Base-by-base conservation (phyloP, 1,140 invertebrate species). In the Laupala kohalensis region DNA sequence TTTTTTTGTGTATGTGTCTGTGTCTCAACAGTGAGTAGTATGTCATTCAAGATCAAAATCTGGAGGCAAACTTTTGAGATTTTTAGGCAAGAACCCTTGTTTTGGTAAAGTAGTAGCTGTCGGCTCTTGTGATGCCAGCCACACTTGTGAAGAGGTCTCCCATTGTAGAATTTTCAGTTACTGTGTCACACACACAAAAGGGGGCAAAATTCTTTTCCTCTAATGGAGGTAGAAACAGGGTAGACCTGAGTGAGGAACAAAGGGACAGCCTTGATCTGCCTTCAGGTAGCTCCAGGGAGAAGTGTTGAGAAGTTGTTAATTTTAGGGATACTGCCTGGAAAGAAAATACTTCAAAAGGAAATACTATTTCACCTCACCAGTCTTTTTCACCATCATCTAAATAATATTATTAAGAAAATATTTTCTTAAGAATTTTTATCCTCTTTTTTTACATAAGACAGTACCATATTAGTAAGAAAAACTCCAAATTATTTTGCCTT, bases 161-260 rank as follows among this genome's bases (percentile, higher is more conserved):
- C 37, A 13, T 53, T 53, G 37, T 53, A 9, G 19, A 19, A 19
- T 53, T 53, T 53, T 53, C 37, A 53, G 37, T 53, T 53, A 19
- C 1, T 53, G 37, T 53, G 37, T 2, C 37, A 9, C 19, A n/a
- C n/a, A 13, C 37, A 53, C 37, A 53, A 53, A 53, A 53, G 37
- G 4, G 19, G 37, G 37, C 4, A 53, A 29, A 68, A 68, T 68
- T 24, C 27, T 29, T 68, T 68, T 65, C 70, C 63, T 37, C 71
- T 72, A 72, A 72, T 72, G 71, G 71, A 68, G 30, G 71, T 67
- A 26, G 5, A 72, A 67, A 72, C 71, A 72, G 68, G 71, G 65
- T 72, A 64, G 71, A 72, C 28, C 63, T 28, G 28, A 19, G 24
- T 13, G 19, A 25, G 29, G 65, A 72, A 72, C 71, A 72, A 72